Percentiles rank a stretch among this genome's conserved stretches.
These are phyloP conservation scores for Mustela nigripes DNA, from an alignment of 2,113 vertebrate genomes.

Conservation along the genomic window DNA sequence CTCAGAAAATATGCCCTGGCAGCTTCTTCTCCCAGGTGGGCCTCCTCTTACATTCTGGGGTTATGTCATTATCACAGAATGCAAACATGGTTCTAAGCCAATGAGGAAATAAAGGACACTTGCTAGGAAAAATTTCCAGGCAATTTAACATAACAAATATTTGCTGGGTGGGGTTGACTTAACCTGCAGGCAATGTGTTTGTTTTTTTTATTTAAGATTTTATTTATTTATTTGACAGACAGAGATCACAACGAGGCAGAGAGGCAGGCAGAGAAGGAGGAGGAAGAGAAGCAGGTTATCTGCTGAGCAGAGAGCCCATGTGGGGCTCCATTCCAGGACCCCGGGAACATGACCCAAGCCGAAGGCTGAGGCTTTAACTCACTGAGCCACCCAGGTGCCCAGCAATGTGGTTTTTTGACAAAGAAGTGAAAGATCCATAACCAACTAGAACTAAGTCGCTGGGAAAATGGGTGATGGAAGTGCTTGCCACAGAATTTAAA, in stretches of 20 bases:
- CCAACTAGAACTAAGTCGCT: background rate
- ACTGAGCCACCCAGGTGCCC: no score
- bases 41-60: background rate
- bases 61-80: constrained; percentile 25
- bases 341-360: no score
- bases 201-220: no score
- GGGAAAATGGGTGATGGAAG: background rate
- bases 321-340: no score
- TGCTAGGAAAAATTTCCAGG: background rate
- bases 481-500: background rate
- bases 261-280: no score
- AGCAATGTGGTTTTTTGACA: background rate
- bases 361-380: no score
- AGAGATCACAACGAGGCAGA: no score
- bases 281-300: no score
- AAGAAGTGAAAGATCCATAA: background rate
- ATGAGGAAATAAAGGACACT: background rate
- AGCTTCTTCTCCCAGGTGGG: background rate
- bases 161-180: background rate
- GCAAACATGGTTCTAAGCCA: background rate
- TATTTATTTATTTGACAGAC: no score
- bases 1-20: background rate
- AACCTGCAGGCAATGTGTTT: background rate
- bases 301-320: no score
- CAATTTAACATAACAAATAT: background rate